A percentile compares a stretch with the other conserved stretches of the same genome.
phyloP scores from a whole-genome alignment of 2,113 vertebrate species.

The Perca flavescens region DNA sequence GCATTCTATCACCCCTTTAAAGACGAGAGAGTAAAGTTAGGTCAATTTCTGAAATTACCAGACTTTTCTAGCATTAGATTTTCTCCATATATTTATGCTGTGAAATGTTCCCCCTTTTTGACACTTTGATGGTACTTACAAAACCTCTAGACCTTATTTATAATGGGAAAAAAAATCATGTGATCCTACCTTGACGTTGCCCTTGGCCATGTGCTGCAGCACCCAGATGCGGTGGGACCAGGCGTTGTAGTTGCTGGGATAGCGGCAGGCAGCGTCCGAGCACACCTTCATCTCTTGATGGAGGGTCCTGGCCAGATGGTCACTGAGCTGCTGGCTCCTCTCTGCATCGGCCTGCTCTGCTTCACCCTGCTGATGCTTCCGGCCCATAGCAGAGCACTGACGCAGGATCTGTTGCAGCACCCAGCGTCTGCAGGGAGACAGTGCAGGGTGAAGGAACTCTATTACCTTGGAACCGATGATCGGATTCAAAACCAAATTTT shows the following conservation, averaged over 20 bases:
- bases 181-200: conserved; percentile 90
- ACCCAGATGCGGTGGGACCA: conserved; percentile 99
- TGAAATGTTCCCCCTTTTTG: too few species aligned
- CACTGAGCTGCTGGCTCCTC: conserved; percentile 59
- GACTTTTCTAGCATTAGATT: too few species aligned
- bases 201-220: conserved; percentile 91
- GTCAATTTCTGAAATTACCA: too few species aligned
- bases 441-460: neutral
- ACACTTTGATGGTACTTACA: too few species aligned
- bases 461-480: too few species aligned
- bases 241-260: conserved; percentile 98
- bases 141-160: too few species aligned
- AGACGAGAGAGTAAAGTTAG: too few species aligned
- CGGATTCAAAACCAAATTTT: too few species aligned
- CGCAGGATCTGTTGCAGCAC: conserved; percentile 91
- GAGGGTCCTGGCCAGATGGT: conserved; percentile 85
- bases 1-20: too few species aligned
- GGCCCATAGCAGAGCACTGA: conserved; percentile 80
- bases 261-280: conserved; percentile 91
- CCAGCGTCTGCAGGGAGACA: conserved; percentile 88
- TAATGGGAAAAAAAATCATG: too few species aligned
- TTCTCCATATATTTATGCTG: too few species aligned
- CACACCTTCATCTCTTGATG: conserved; percentile 95
- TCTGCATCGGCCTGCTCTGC: conserved; percentile 62
- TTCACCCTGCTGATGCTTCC: conserved; percentile 83